Conservation (phyloP, 2,113 vertebrate genomes). For the Origma solitaria region DNA sequence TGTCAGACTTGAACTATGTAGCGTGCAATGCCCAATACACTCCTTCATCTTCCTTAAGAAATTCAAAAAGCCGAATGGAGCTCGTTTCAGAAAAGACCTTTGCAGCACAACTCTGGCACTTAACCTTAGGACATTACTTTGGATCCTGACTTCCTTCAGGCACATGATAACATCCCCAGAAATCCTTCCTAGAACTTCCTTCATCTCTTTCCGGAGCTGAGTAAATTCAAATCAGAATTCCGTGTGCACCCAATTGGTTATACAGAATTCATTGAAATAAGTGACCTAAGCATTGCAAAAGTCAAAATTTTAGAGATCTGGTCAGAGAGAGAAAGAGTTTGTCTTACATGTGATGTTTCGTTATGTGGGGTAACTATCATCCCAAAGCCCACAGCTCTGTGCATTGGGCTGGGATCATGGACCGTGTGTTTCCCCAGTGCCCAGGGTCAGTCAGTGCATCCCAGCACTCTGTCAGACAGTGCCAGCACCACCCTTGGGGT, state of each 20-base stretch:
- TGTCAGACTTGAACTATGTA: neutral
- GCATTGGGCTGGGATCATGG: neutral
- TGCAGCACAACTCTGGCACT: neutral
- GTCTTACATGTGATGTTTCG: neutral
- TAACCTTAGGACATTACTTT: neutral
- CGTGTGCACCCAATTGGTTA: neutral
- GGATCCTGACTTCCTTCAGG: neutral
- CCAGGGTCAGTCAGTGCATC: neutral
- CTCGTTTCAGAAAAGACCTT: neutral
- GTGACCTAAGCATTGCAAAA: neutral
- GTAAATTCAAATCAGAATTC: neutral
- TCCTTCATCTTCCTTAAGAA: neutral
- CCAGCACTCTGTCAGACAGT: neutral
- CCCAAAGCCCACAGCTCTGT: neutral
- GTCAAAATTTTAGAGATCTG: neutral
- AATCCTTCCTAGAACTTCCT: neutral
- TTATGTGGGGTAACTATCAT: neutral
- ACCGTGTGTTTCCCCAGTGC: neutral
- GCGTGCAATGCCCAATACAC: rapidly evolving
- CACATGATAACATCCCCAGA: rapidly evolving
- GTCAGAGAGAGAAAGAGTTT: neutral
- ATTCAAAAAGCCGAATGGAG: neutral
- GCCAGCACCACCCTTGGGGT: no score
- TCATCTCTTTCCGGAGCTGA: neutral
- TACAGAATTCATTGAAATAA: neutral